Base-by-base conservation (phyloP, 2,888 invertebrate species). In the Brachyopa scutellaris region DNA sequence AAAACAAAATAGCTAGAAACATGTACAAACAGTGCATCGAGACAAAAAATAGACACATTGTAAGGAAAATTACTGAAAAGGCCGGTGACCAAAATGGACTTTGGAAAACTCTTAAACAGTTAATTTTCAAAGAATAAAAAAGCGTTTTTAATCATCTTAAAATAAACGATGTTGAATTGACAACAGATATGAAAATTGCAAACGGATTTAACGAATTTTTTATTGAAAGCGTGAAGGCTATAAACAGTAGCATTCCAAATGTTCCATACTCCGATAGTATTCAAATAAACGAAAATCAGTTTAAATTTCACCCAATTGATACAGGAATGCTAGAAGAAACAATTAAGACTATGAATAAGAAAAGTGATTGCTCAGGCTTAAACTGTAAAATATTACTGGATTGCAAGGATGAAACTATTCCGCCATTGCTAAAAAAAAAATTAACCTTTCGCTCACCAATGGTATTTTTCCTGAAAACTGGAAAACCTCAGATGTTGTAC, bases 71-170 rank as follows among this genome's bases (percentile, higher is more conserved):
- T 2, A 15, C 0, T 26, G 38, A 23, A 23, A 40, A 40, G 8
- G 57, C 23, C 11, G 38, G 40, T 26, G 26, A 57, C 15, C 55
- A 55, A 13, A 55, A 55, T 3, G 45, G n/a, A 9, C 21, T 21
- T n/a, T 45, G 45, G 45, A 45, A 45, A 21, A 45, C 19, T 2
- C 4, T 45, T 7, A 45, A 21, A 7, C 6, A 45, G 3, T n/a
- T n/a, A 9, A n/a, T 45, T n/a, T 21, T 45, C 9, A 21, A 19
- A 6, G 21, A 21, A 8, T 29, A n/a, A 38, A 55, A 55, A 55
- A 23, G 19, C 9, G 23, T 0, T n/a, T 0, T 23, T 5, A 21
- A 23, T 23, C n/a, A 55, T n/a, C 2, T 55, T 3, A 55, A 55
- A 38, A 21, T 29, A 1, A 40, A 57, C 1, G 26, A 36, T 26